These are phyloP conservation scores for Chelmon rostratus DNA, from an alignment of 2,797 vertebrate genomes.

Conservation along the genomic window DNA sequence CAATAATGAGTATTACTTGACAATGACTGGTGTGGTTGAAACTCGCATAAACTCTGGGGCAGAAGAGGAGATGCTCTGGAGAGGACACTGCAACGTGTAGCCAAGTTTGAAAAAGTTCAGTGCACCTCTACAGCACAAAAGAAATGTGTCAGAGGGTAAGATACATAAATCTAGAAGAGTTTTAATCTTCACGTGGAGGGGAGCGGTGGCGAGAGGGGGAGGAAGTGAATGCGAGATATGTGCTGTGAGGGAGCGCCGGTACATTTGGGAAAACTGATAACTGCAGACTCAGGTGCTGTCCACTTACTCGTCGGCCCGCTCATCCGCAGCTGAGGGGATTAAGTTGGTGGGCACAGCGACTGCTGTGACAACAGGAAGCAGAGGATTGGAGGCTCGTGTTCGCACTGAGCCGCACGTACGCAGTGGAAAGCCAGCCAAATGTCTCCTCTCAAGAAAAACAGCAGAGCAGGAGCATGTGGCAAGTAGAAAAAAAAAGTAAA, in stretches of 20 bases:
- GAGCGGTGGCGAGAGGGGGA: background rate
- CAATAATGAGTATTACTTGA: constrained; percentile 25
- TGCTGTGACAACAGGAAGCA: constrained; percentile 74
- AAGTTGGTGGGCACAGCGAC: constrained; percentile 66
- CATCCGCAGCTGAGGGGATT: constrained; percentile 76
- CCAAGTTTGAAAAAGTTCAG: background rate
- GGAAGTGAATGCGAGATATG: constrained; percentile 20
- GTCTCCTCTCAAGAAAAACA: constrained; percentile 70
- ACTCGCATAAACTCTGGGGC: background rate
- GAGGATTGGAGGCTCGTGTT: constrained; percentile 68
- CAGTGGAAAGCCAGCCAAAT: constrained; percentile 71
- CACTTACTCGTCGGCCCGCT: constrained; percentile 57
- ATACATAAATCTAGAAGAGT: constrained; percentile 7
- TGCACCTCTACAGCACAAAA: background rate
- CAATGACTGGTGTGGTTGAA: constrained; percentile 23
- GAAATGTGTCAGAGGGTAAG: background rate
- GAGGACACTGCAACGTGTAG: constrained; percentile 11
- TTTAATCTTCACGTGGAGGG: constrained; percentile 23
- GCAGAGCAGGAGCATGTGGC: constrained; percentile 36
- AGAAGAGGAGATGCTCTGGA: constrained; percentile 10
- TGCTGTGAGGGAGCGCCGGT: constrained; percentile 13
- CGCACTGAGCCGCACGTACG: constrained; percentile 74
- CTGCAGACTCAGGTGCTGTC: constrained; percentile 67
- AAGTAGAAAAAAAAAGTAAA: constrained; percentile 13
- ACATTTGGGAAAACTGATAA: constrained; percentile 58